Evolutionary conservation across 2,797 vertebrate genomes (phyloP).

Genomic region (Cossypha caffra): DNA sequence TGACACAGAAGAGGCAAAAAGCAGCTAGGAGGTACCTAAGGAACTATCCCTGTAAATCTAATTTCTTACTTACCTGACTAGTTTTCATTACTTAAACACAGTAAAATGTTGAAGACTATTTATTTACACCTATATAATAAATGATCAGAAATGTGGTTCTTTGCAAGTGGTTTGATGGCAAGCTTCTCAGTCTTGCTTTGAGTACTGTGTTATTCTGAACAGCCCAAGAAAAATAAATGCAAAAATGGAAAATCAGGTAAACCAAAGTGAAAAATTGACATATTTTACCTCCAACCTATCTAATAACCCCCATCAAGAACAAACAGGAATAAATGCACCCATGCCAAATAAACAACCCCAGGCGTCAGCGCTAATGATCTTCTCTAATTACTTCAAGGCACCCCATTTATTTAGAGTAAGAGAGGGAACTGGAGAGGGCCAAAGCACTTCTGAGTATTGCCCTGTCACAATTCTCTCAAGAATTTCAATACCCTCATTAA

Average conservation of each 20-base stretch:
- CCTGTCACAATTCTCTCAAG: background rate
- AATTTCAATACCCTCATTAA: background rate
- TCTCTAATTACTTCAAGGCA: background rate
- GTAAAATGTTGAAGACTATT: background rate
- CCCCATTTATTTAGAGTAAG: background rate
- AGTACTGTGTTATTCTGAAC: background rate
- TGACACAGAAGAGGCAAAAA: background rate
- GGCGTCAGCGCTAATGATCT: background rate
- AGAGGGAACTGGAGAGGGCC: background rate
- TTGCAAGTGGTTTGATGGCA: background rate
- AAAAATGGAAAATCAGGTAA: background rate
- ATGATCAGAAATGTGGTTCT: background rate
- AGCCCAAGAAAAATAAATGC: background rate
- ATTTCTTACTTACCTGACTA: background rate
- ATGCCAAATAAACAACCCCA: background rate
- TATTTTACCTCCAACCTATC: background rate
- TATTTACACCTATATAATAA: background rate
- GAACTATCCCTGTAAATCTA: background rate
- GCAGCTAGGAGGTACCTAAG: background rate
- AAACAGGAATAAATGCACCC: background rate
- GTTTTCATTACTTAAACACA: background rate
- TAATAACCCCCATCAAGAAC: background rate
- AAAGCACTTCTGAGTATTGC: background rate
- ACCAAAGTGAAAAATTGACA: background rate
- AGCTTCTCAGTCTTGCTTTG: background rate